Base-by-base conservation (phyloP, 2,113 vertebrate genomes). In the Austrofundulus limnaeus region DNA sequence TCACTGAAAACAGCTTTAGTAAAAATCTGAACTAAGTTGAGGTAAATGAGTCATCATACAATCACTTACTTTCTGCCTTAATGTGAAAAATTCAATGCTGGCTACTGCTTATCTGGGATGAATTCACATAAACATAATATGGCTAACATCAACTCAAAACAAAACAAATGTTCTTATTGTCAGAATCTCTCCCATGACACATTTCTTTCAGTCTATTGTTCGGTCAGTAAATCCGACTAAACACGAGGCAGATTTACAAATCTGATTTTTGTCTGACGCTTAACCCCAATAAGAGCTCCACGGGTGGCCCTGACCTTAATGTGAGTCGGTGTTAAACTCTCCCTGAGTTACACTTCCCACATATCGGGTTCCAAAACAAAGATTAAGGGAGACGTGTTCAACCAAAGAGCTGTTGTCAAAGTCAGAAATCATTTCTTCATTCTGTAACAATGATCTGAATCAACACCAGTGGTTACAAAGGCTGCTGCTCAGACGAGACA, bases 211-310 rank as follows among this genome's bases (percentile, higher is more conserved):
- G 53, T 25, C 51, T 39, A 34, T 68, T 69, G 41, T 62, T 55
- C 31, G 11, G 17, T 15, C 16, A 49, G 10, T 25, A 72, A 78
- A 80, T 56, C 66, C 43, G 31, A 45, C 14, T 38, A 54, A 63
- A 65, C 14, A 57, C 67, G 55, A 50, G 51, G 34, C 7, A 13
- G 60, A 53, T 76, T 63, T 70, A 54, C 19, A 74, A 59, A 83
- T 78, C 54, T 77, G 66, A 48, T 75, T 58, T 74, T 77, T 83
- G 66, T 85, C 74, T 74, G 72, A 63, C 70, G 75, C 82, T 88
- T 90, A 86, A 90, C 85, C 85, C 77, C 83, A 78, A 85, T 85
- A 70, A 81, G 81, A 60, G 63, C 82, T 57, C 67, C 20, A 46
- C 8, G 58, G 79, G 66, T 46, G 77, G 65, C 45, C 8, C 0